These are phyloP conservation scores for Delphinapterus leucas DNA, from an alignment of 2,113 vertebrate species.

Conservation along the genomic window DNA sequence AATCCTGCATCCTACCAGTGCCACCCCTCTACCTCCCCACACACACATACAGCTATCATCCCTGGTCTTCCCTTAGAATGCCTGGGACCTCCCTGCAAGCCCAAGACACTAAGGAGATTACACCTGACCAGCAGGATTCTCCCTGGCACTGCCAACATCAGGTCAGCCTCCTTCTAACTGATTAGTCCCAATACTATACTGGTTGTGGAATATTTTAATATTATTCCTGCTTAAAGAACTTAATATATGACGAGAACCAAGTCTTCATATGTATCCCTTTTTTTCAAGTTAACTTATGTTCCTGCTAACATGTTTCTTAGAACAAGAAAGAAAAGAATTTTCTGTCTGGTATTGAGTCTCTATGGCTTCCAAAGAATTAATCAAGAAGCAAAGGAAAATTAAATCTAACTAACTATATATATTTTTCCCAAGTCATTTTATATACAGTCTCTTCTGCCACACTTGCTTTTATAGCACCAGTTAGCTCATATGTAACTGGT, in stretches of 20 bases:
- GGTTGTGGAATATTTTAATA: not conserved
- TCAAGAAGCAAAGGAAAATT: not conserved
- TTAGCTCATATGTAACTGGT: not conserved
- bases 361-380: conserved; percentile 21
- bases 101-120: not conserved
- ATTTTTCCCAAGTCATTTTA: not conserved
- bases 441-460: not conserved
- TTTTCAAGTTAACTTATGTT: not conserved
- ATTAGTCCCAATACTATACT: not conserved
- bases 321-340: not conserved
- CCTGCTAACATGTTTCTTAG: not conserved
- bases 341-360: not conserved
- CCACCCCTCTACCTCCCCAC: too few species aligned
- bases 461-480: not conserved
- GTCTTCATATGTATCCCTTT: not conserved
- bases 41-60: not conserved
- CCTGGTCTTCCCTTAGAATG: not conserved
- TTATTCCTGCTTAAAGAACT: not conserved
- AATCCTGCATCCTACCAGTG: not conserved
- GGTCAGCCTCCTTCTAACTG: not conserved
- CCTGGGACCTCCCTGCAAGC: not conserved
- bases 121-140: not conserved
- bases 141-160: not conserved
- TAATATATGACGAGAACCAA: not conserved
- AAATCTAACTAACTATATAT: not conserved